These are phyloP conservation scores for Cryptophagus acutangulus DNA, from an alignment of 2,888 invertebrate species.

Conservation along the genomic window DNA sequence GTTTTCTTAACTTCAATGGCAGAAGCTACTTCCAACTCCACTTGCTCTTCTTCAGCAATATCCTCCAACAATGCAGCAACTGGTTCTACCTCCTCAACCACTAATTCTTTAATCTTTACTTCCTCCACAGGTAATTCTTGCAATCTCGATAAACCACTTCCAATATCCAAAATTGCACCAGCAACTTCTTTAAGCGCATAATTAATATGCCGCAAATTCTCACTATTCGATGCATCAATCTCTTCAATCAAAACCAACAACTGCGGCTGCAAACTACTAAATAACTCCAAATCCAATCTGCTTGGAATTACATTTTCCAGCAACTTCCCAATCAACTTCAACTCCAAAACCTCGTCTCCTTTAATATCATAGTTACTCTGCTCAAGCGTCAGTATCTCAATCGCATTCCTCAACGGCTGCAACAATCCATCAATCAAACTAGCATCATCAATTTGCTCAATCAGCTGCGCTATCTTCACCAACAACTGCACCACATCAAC, in stretches of 20 bases:
- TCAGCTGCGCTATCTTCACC: conserved; percentile 35
- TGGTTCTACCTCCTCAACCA: conserved; percentile 9
- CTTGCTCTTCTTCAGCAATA: conserved; percentile 4
- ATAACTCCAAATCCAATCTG: conserved; percentile 16
- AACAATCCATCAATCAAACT: conserved; percentile 29
- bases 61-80: conserved; percentile 6
- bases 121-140: too few species aligned
- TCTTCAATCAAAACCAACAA: conserved; percentile 15
- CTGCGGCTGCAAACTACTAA: conserved; percentile 17
- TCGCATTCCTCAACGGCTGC: conserved; percentile 36
- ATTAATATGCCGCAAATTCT: conserved; percentile 25
- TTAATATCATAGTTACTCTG: conserved; percentile 38
- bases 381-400: conserved; percentile 41
- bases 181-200: conserved; percentile 21
- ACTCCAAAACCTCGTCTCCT: conserved; percentile 21
- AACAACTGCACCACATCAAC: conserved; percentile 32
- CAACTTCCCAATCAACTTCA: conserved; percentile 21
- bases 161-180: conserved; percentile 19
- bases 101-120: conserved; percentile 1
- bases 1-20: conserved; percentile 15
- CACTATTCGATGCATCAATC: conserved; percentile 21
- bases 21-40: conserved; percentile 10
- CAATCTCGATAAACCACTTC: too few species aligned
- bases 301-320: conserved; percentile 25
- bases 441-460: conserved; percentile 30